These are phyloP conservation scores for Hemiprocne comata DNA, from an alignment of 2,113 vertebrate species.

Conservation along the genomic window DNA sequence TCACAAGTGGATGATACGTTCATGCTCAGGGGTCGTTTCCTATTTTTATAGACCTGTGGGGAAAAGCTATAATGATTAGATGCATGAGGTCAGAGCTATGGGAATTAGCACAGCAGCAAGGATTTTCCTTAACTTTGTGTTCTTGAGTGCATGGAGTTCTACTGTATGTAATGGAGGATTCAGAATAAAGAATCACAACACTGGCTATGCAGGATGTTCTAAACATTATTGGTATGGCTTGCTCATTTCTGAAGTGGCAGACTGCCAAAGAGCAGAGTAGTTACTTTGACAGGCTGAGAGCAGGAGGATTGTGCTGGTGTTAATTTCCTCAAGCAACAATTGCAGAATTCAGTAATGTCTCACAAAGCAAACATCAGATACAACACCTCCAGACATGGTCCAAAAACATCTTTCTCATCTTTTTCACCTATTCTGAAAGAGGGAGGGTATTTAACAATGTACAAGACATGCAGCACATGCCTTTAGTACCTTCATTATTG, in stretches of 20 bases:
- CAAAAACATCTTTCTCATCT: background rate
- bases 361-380: background rate
- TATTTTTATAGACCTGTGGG: slow-evolving; percentile 71
- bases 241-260: slow-evolving; percentile 2
- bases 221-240: background rate
- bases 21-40: slow-evolving; percentile 65
- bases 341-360: background rate
- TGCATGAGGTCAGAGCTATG: slow-evolving; percentile 22
- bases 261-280: background rate
- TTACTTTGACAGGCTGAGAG: background rate
- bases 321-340: background rate
- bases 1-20: slow-evolving; percentile 59
- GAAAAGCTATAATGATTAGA: slow-evolving; percentile 69
- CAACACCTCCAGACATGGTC: background rate
- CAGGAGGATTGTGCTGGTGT: background rate
- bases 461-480: background rate
- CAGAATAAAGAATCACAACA: slow-evolving; percentile 22
- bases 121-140: slow-evolving; percentile 26
- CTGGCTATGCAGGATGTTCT: background rate
- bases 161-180: background rate
- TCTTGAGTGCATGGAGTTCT: background rate
- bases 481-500: background rate
- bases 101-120: background rate
- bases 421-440: background rate
- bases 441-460: background rate